Percentiles rank a stretch among this genome's conserved stretches.
Evolutionary conservation across 2,113 vertebrate species (phyloP).

Genomic region (Fulmarus glacialis): DNA sequence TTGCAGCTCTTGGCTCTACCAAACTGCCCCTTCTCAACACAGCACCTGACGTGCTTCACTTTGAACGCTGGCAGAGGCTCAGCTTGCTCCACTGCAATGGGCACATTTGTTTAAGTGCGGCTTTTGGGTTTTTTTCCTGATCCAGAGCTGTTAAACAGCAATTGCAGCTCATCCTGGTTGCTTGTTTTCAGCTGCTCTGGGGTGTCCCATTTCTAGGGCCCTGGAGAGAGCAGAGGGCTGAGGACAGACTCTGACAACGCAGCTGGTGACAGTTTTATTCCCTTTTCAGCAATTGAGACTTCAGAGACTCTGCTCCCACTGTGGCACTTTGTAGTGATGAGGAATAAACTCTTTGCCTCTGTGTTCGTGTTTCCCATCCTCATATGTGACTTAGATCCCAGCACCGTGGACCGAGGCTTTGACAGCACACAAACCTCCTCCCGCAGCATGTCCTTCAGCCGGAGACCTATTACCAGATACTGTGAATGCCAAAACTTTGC

Average conservation of each 20-base stretch:
- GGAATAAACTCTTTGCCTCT: not conserved
- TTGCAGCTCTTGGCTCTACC: not conserved
- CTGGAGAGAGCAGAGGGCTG: not conserved
- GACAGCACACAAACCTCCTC: not conserved
- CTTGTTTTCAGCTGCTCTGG: not conserved
- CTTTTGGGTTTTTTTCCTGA: not conserved
- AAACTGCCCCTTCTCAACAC: not conserved
- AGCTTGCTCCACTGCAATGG: not conserved
- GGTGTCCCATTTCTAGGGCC: not conserved
- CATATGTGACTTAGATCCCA: not conserved
- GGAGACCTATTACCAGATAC: not conserved
- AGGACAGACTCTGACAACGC: not conserved
- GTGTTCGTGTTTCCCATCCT: not conserved
- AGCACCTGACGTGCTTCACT: not conserved
- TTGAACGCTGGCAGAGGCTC: not conserved
- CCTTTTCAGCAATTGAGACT: not conserved
- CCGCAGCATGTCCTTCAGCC: fast-evolving
- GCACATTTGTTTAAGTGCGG: not conserved
- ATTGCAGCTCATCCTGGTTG: not conserved
- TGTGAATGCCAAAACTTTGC: not conserved
- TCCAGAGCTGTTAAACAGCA: not conserved
- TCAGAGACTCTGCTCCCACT: not conserved
- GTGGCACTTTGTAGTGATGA: not conserved
- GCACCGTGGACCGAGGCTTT: fast-evolving
- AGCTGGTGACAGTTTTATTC: not conserved